phyloP scores from a whole-genome alignment of 1,140 invertebrate genomes.

The Tetragnatha versicolor region DNA sequence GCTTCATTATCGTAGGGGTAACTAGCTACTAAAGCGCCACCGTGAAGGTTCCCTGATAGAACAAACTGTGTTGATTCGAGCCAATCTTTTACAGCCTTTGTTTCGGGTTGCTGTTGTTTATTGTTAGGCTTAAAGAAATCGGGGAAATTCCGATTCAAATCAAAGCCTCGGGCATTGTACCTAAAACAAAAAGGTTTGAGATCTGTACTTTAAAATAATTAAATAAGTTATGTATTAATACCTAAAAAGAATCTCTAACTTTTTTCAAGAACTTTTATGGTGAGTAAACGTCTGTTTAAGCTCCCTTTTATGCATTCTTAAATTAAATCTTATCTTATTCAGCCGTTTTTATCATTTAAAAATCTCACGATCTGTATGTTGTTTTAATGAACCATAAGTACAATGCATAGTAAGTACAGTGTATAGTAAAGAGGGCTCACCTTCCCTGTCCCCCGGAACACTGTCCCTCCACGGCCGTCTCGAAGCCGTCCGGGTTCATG shows the following conservation, averaged over 20 bases:
- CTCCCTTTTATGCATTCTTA: too few relatives aligned
- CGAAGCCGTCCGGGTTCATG: constrained; percentile 80
- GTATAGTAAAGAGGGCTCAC: too few relatives aligned
- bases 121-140: constrained; percentile 85
- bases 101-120: constrained; percentile 87
- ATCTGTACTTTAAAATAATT: background rate
- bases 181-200: constrained; percentile 63
- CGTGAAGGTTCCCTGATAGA: constrained; percentile 87
- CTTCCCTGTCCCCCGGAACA: constrained; percentile 85
- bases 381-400: too few relatives aligned
- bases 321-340: too few relatives aligned
- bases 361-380: too few relatives aligned
- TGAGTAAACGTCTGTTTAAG: too few relatives aligned
- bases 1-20: constrained; percentile 93
- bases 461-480: constrained; percentile 82
- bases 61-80: constrained; percentile 91
- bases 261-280: too few relatives aligned
- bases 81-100: constrained; percentile 93
- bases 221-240: too few relatives aligned
- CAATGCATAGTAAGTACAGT: too few relatives aligned
- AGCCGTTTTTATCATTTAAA: too few relatives aligned
- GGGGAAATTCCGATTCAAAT: constrained; percentile 91
- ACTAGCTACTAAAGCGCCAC: constrained; percentile 88
- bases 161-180: constrained; percentile 85
- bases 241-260: too few relatives aligned